These are phyloP conservation scores for Cossypha dichroa DNA, from an alignment of 2,797 vertebrate species.

Conservation along the genomic window DNA sequence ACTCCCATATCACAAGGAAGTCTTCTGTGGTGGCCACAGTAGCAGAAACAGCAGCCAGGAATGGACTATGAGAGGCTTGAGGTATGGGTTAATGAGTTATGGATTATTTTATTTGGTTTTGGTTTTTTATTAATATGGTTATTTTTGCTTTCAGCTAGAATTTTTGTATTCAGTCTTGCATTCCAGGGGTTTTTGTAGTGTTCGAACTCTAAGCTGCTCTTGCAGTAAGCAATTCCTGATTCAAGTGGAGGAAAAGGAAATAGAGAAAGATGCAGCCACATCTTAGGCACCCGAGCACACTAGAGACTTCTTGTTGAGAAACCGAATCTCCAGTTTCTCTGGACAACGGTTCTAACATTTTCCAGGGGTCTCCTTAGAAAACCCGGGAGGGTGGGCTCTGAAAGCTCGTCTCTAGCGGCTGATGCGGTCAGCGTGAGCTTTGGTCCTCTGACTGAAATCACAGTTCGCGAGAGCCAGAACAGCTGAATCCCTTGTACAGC, in stretches of 20 bases:
- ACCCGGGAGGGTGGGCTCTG: not conserved
- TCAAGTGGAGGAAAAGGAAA: not conserved
- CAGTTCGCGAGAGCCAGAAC: rapidly evolving
- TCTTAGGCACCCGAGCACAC: not conserved
- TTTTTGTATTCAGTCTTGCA: not conserved
- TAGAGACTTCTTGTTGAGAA: not conserved
- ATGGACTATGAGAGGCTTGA: rapidly evolving
- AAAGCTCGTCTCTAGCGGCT: rapidly evolving
- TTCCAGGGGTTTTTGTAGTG: not conserved
- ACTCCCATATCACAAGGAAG: rapidly evolving
- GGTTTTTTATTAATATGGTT: not conserved
- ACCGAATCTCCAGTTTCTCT: not conserved
- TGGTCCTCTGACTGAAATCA: rapidly evolving
- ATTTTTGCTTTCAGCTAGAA: not conserved
- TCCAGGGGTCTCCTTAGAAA: not conserved
- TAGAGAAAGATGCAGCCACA: not conserved
- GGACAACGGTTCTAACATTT: not conserved
- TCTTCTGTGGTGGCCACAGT: rapidly evolving
- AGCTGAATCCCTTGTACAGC: not conserved
- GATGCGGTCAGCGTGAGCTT: rapidly evolving
- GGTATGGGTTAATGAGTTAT: not conserved
- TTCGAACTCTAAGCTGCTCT: not conserved
- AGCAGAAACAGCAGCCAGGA: not conserved
- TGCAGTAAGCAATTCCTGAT: not conserved
- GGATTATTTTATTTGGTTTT: rapidly evolving